Conservation (phyloP, 2,113 vertebrate genomes). For the Regulus satrapa region DNA sequence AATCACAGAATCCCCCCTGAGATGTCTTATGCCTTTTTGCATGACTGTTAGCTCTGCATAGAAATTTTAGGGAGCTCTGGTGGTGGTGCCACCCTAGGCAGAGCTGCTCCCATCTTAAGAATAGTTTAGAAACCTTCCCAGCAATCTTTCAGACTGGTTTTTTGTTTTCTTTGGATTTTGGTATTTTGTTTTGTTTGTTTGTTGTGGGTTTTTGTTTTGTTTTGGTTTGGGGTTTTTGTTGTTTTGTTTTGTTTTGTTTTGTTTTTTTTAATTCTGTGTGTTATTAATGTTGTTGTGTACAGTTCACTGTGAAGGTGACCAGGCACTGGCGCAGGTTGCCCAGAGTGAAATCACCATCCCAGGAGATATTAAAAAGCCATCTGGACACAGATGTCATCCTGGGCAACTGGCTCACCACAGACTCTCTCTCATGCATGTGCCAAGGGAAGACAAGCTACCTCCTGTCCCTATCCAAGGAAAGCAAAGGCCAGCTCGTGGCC, state of each 20-base stretch:
- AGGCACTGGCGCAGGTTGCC: background rate
- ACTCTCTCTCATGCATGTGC: background rate
- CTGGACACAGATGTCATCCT: background rate
- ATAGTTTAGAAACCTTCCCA: background rate
- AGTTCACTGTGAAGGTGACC: background rate
- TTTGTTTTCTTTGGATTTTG: no score
- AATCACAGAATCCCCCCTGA: accelerated
- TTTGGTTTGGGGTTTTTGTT: no score
- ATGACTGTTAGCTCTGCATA: background rate
- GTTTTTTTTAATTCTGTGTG: background rate
- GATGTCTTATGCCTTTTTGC: background rate
- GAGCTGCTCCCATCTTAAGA: background rate
- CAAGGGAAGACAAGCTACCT: background rate
- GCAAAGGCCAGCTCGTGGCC: background rate
- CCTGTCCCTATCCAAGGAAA: background rate
- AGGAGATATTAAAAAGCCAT: background rate
- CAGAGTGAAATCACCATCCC: background rate
- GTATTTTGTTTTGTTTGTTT: no score
- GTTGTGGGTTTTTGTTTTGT: no score
- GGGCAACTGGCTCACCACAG: background rate
- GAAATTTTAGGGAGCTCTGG: background rate
- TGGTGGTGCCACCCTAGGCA: accelerated
- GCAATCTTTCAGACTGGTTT: background rate
- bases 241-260: no score
- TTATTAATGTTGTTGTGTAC: background rate